A percentile compares a stretch with the other conserved stretches of the same genome.
Conservation (phyloP, 2,113 vertebrate genomes). For the Herpailurus yagouaroundi region DNA sequence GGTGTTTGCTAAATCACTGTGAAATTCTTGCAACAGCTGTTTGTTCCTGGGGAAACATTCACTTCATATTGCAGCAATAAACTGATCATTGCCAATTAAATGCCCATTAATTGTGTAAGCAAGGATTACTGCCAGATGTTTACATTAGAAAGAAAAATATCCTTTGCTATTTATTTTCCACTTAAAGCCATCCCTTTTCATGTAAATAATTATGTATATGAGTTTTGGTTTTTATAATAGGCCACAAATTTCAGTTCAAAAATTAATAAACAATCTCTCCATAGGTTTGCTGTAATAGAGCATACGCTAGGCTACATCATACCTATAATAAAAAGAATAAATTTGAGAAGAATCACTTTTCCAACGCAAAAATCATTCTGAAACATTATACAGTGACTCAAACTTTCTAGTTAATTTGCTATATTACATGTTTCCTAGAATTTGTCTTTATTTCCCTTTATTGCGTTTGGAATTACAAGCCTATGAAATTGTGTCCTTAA, state of each 20-base stretch:
- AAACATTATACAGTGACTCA: neutral
- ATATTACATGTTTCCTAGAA: neutral
- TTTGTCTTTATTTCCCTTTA: constrained; percentile 21
- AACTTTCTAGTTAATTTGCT: constrained; percentile 28
- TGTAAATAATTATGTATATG: constrained; percentile 79
- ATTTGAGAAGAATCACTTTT: constrained; percentile 25
- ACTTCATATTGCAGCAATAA: constrained; percentile 95
- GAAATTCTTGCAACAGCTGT: constrained; percentile 96
- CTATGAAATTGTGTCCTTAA: neutral
- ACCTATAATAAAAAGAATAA: constrained; percentile 36
- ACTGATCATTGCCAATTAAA: constrained; percentile 99
- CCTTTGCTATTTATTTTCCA: constrained; percentile 89
- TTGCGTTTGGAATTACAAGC: constrained; percentile 3
- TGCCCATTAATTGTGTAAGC: constrained; percentile 98
- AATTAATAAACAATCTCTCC: constrained; percentile 72
- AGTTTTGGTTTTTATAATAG: constrained; percentile 71
- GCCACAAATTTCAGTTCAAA: constrained; percentile 66
- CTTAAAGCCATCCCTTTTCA: constrained; percentile 83
- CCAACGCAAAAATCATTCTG: neutral
- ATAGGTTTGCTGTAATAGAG: constrained; percentile 55
- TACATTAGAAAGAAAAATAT: constrained; percentile 95
- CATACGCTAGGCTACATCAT: neutral
- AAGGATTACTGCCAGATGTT: constrained; percentile 97
- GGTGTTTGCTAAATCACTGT: constrained; percentile 90
- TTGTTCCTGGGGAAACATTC: constrained; percentile 94